phyloP scores from a whole-genome alignment of 2,113 vertebrate genomes.

The Pardalotus punctatus region DNA sequence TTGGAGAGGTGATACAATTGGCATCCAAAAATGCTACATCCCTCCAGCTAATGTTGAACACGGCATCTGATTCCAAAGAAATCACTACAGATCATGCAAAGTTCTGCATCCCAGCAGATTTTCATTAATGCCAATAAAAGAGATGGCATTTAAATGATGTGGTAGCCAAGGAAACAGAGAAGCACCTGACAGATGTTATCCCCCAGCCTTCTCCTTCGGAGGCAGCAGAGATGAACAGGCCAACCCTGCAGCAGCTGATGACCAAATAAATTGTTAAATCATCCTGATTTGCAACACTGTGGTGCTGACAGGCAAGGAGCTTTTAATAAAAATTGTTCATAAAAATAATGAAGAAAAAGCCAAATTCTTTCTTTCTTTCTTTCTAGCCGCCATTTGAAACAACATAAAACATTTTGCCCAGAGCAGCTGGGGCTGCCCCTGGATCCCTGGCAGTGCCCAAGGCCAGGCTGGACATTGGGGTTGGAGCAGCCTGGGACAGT shows the following conservation, averaged over 20 bases:
- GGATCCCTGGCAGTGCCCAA: neutral
- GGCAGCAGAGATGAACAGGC: neutral
- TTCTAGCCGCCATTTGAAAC: neutral
- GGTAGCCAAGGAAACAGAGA: constrained; percentile 24
- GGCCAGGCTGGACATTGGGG: neutral
- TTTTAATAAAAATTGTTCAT: neutral
- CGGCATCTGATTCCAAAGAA: neutral
- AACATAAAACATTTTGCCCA: neutral
- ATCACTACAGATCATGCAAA: neutral
- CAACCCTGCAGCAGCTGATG: neutral
- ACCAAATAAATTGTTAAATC: neutral
- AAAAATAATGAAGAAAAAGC: neutral
- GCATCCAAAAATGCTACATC: neutral
- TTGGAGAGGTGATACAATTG: neutral
- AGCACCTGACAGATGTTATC: neutral
- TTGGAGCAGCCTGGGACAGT: neutral
- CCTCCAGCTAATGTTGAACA: neutral
- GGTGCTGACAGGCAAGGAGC: neutral
- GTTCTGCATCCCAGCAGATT: neutral
- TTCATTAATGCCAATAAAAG: constrained; percentile 14
- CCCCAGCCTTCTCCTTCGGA: neutral
- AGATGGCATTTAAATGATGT: neutral
- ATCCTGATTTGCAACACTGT: fast-evolving
- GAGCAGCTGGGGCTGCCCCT: neutral
- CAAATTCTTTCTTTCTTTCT: neutral